These are phyloP conservation scores for Sclerurus mexicanus DNA, from an alignment of 2,113 vertebrate genomes.

Conservation along the genomic window DNA sequence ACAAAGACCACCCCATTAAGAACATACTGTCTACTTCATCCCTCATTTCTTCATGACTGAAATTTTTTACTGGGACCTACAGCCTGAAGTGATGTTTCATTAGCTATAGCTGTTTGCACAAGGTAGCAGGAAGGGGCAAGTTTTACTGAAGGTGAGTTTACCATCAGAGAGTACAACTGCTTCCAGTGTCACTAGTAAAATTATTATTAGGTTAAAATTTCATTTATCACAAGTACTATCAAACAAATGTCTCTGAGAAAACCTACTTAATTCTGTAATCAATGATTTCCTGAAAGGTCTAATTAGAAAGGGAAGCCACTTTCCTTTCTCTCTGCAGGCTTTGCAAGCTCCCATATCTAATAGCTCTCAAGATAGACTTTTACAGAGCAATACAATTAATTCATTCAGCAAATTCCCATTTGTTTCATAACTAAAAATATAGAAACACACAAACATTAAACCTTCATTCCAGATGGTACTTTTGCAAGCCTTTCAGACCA, in stretches of 20 bases:
- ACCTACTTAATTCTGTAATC: conserved; percentile 22
- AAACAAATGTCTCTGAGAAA: conserved; percentile 15
- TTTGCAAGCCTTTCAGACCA: conserved; percentile 16
- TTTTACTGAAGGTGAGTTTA: conserved; percentile 27
- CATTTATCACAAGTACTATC: conserved; percentile 31
- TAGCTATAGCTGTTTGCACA: background rate
- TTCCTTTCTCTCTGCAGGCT: conserved; percentile 30
- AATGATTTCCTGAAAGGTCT: conserved; percentile 50
- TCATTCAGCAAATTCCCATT: conserved; percentile 44
- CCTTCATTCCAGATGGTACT: conserved; percentile 22
- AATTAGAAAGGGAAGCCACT: conserved; percentile 41
- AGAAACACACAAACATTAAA: conserved; percentile 15
- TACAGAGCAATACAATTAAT: conserved; percentile 33
- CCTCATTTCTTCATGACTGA: background rate
- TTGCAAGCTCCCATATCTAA: background rate
- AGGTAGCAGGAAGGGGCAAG: background rate
- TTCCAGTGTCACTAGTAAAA: conserved; percentile 23
- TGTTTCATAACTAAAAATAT: conserved; percentile 17
- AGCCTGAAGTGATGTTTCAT: conserved; percentile 9
- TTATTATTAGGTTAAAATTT: background rate
- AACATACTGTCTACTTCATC: background rate
- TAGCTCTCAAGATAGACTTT: conserved; percentile 2
- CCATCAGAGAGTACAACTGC: background rate
- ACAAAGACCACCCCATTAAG: background rate
- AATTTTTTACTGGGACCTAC: background rate